Conservation (phyloP, 2,888 invertebrate species). For the Heliothis peltigera region DNA sequence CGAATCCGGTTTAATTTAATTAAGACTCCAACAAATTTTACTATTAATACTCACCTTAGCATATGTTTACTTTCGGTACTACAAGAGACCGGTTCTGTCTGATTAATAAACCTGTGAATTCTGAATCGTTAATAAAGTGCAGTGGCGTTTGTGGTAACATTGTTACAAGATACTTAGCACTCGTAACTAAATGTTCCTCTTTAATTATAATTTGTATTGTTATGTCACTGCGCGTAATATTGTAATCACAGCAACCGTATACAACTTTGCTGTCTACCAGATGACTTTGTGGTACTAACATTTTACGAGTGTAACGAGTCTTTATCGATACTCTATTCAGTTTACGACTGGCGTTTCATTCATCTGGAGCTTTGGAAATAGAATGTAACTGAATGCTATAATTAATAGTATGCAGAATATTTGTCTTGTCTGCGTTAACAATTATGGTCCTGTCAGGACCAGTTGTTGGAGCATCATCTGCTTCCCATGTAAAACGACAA, state of each 20-base stretch:
- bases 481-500: constrained; percentile 50
- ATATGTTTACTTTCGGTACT: constrained; percentile 60
- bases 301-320: constrained; percentile 14
- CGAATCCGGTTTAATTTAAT: constrained; percentile 66
- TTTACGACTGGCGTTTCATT: constrained; percentile 25
- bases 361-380: constrained; percentile 6
- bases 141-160: constrained; percentile 35
- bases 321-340: constrained; percentile 8
- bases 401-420: constrained; percentile 37
- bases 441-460: constrained; percentile 41
- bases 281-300: neutral
- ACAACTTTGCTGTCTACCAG: constrained; percentile 11
- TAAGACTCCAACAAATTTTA: constrained; percentile 59
- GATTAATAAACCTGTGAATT: constrained; percentile 57
- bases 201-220: constrained; percentile 33
- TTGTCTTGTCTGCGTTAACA: constrained; percentile 28
- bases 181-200: constrained; percentile 30
- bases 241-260: constrained; percentile 8
- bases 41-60: constrained; percentile 55
- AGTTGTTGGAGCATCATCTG: constrained; percentile 55
- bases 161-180: constrained; percentile 36
- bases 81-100: constrained; percentile 51
- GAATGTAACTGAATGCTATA: constrained; percentile 14
- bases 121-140: constrained; percentile 42
- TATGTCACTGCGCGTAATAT: constrained; percentile 16